phyloP scores from a whole-genome alignment of 2,797 vertebrate species.

The Atherinosoma microstoma region DNA sequence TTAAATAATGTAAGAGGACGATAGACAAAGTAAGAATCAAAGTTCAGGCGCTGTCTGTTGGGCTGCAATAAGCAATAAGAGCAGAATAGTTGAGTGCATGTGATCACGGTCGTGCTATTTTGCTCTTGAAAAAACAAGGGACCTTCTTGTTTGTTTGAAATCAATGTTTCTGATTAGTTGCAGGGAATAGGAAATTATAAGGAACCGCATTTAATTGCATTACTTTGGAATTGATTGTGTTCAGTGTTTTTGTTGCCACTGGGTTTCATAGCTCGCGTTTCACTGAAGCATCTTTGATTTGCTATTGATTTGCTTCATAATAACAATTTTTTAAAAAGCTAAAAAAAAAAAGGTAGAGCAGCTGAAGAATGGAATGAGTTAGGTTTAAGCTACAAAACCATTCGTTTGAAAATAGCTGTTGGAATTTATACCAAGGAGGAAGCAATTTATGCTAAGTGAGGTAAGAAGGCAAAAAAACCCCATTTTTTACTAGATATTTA shows the following conservation, averaged over 20 bases:
- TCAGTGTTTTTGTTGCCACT: slow-evolving; percentile 1
- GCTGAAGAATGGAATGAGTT: not conserved
- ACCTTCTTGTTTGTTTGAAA: slow-evolving; percentile 1
- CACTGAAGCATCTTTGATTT: not conserved
- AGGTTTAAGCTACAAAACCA: not conserved
- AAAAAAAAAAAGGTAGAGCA: not conserved
- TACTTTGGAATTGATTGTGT: slow-evolving; percentile 6
- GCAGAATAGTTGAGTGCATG: not conserved
- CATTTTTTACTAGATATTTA: not conserved
- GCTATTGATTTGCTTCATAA: not conserved
- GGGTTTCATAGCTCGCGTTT: not conserved
- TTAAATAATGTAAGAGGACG: not conserved
- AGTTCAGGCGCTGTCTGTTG: not conserved
- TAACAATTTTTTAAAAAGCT: slow-evolving; percentile 9
- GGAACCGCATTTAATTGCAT: not conserved
- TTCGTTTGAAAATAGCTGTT: not conserved
- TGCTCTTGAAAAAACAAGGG: not conserved
- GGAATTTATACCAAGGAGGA: not conserved
- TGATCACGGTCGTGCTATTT: not conserved
- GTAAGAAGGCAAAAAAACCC: not conserved
- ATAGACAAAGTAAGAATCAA: slow-evolving; percentile 1
- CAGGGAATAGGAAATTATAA: not conserved
- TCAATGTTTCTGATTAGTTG: not conserved
- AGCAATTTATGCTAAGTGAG: not conserved
- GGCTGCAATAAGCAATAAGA: slow-evolving; percentile 4